phyloP scores from a whole-genome alignment of 2,797 vertebrate species.

The Tragelaphus oryx region DNA sequence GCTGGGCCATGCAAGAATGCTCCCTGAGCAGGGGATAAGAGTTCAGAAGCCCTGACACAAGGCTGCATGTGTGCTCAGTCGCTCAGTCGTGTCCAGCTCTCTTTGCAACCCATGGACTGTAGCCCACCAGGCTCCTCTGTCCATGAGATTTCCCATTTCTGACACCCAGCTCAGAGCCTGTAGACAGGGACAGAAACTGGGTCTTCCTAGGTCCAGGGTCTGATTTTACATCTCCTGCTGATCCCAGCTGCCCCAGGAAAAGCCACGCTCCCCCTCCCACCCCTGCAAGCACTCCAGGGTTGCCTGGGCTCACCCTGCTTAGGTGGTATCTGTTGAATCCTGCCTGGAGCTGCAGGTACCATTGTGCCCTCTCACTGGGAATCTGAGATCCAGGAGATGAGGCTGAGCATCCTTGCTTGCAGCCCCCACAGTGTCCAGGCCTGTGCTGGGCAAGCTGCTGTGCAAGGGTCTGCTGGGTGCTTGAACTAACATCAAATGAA shows the following conservation, averaged over 20 bases:
- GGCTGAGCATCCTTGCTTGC: neutral
- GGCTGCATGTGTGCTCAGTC: neutral
- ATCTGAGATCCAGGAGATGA: neutral
- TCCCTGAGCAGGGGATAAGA: neutral
- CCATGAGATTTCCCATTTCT: neutral
- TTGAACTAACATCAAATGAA: neutral
- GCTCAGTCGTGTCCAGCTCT: neutral
- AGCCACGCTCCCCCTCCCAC: neutral
- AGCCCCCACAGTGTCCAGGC: accelerated
- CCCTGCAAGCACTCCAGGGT: too few relatives aligned
- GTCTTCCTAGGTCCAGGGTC: neutral
- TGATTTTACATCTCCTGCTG: neutral
- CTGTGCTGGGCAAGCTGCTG: neutral
- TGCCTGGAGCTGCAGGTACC: accelerated
- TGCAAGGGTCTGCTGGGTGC: accelerated
- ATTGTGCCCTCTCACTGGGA: neutral
- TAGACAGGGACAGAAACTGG: neutral
- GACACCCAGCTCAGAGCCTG: neutral
- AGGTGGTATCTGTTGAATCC: neutral
- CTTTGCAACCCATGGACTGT: neutral
- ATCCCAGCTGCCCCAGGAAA: neutral
- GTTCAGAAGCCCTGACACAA: accelerated
- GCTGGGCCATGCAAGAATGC: accelerated
- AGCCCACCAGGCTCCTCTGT: neutral
- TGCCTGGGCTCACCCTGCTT: too few relatives aligned